Conservation (phyloP, 2,797 vertebrate genomes). For the Hypotaenidia okinawae region DNA sequence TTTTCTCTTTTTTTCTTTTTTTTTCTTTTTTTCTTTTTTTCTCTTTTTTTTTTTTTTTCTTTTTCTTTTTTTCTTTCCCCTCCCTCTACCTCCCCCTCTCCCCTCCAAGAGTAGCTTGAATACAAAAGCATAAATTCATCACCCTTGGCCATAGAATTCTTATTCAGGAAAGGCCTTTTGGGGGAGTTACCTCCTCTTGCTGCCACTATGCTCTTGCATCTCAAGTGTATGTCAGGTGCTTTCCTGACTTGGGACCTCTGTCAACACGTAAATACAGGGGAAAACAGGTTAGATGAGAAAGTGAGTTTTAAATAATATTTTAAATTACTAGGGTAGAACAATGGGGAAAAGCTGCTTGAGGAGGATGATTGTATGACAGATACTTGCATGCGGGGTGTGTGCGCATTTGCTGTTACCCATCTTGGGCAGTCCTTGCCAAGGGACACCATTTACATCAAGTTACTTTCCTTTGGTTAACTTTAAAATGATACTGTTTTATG, state of each 20-base stretch:
- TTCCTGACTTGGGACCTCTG: not conserved
- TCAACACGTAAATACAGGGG: not conserved
- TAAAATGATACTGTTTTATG: not conserved
- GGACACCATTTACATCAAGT: not conserved
- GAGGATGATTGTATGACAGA: not conserved
- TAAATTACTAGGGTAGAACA: not conserved
- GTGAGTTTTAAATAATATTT: not conserved
- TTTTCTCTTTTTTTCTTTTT: not conserved
- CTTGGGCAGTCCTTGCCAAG: not conserved
- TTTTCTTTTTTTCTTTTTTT: too few relatives aligned
- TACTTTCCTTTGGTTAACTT: not conserved
- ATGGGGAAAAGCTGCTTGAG: not conserved
- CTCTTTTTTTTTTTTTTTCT: too few relatives aligned
- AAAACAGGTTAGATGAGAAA: not conserved
- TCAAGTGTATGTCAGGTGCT: not conserved
- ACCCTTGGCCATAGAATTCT: not conserved
- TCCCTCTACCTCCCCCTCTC: too few relatives aligned
- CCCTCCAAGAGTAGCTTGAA: not conserved
- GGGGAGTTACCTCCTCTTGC: not conserved
- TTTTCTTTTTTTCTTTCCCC: too few relatives aligned
- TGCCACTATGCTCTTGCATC: not conserved
- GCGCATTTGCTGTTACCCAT: not conserved
- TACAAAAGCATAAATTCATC: not conserved
- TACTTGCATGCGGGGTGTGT: not conserved
- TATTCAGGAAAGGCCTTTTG: not conserved